These are phyloP conservation scores for Mythimna impura DNA, from an alignment of 2,888 invertebrate genomes.

Conservation along the genomic window DNA sequence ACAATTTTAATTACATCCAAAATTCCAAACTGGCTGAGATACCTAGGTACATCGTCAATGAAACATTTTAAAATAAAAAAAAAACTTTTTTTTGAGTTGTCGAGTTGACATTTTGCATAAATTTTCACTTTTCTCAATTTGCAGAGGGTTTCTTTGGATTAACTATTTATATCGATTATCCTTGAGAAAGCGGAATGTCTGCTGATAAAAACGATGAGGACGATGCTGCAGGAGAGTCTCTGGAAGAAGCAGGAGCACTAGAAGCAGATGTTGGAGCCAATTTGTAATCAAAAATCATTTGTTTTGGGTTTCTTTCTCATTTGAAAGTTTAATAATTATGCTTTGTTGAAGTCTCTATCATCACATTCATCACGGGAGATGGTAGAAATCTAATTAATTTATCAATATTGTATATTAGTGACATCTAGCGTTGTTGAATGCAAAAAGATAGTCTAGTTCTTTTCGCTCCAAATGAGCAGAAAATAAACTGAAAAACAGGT, in stretches of 20 bases:
- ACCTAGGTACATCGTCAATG: background rate
- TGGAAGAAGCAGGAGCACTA: slow-evolving; percentile 84
- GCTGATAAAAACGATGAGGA: slow-evolving; percentile 64
- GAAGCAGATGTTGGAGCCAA: slow-evolving; percentile 87
- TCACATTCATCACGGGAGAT: too few relatives aligned
- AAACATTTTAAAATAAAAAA: background rate
- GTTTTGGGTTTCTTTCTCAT: background rate
- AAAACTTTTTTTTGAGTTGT: background rate
- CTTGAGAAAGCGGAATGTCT: slow-evolving; percentile 50
- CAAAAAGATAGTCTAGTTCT: background rate
- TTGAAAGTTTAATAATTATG: background rate
- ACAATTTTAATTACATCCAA: background rate
- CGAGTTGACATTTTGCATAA: background rate
- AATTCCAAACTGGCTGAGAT: slow-evolving; percentile 4
- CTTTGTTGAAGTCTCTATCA: background rate
- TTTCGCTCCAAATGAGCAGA: background rate
- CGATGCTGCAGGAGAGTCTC: slow-evolving; percentile 69
- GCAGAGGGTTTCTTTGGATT: background rate
- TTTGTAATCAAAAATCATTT: slow-evolving; percentile 75
- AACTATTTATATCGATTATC: too few relatives aligned
- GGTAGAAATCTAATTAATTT: too few relatives aligned
- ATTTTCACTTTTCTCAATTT: background rate
- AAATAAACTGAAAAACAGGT: background rate
- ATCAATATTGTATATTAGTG: background rate
- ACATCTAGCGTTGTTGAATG: slow-evolving; percentile 1